phyloP scores from a whole-genome alignment of 2,113 vertebrate species.

The Dasypus novemcinctus region DNA sequence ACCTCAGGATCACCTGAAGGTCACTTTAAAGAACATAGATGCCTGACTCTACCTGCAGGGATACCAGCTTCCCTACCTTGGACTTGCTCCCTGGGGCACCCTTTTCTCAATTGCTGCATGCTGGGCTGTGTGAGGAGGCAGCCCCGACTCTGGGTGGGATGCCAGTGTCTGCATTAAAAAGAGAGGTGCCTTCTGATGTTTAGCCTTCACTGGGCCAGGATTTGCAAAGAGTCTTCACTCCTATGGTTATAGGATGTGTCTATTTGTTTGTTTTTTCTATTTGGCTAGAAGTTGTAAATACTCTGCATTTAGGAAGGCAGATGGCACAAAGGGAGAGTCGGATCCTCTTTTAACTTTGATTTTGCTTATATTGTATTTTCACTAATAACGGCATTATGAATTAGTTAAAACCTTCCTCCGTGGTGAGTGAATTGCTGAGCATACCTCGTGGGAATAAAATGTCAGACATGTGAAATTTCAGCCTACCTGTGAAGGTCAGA shows the following conservation, averaged over 20 bases:
- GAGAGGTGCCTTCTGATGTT: too few relatives aligned
- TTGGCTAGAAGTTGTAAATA: neutral
- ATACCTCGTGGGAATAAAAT: fast-evolving
- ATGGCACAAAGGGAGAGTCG: neutral
- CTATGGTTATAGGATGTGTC: neutral
- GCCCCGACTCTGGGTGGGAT: neutral
- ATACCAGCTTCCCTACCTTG: too few relatives aligned
- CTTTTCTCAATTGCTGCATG: neutral
- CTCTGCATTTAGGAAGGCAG: neutral
- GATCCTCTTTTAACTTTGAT: neutral
- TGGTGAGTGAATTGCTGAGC: neutral
- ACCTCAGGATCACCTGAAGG: neutral
- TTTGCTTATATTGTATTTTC: fast-evolving
- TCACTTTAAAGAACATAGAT: neutral
- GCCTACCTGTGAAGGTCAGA: neutral
- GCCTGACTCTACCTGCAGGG: fast-evolving
- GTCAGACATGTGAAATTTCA: neutral
- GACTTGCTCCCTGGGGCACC: too few relatives aligned
- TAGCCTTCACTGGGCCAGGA: neutral
- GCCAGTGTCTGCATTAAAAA: too few relatives aligned
- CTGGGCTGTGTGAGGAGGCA: fast-evolving
- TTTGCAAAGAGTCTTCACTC: neutral
- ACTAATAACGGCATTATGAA: neutral
- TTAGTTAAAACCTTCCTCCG: neutral
- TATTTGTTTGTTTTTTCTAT: neutral